A percentile compares a stretch with the other conserved stretches of the same genome.
Evolutionary conservation across 2,888 invertebrate species (phyloP).

Genomic region (Limenitis camilla): DNA sequence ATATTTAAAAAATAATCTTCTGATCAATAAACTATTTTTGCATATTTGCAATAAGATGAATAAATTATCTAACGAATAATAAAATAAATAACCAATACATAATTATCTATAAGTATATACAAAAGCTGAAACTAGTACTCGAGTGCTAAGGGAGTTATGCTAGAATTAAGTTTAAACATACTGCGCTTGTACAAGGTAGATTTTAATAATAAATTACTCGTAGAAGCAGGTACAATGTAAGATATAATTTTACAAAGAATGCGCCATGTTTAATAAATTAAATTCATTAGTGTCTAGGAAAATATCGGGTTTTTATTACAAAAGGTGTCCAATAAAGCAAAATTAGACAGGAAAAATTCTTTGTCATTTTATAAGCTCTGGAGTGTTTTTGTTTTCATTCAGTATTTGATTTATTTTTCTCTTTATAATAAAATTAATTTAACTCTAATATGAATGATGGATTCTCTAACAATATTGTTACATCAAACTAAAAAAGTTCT

Average conservation of each 20-base stretch:
- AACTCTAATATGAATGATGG: too few relatives aligned
- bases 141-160: conserved; percentile 5
- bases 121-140: neutral
- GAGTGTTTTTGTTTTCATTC: too few relatives aligned
- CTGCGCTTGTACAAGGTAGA: neutral
- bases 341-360: neutral
- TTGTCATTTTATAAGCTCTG: neutral
- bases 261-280: conserved; percentile 12
- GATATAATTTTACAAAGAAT: conserved; percentile 17
- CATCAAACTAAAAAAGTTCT: too few relatives aligned
- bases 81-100: too few relatives aligned
- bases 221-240: conserved; percentile 4
- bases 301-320: conserved; percentile 5
- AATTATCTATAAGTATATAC: too few relatives aligned
- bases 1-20: too few relatives aligned
- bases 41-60: too few relatives aligned
- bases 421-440: too few relatives aligned
- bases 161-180: conserved; percentile 10
- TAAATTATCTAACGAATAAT: too few relatives aligned
- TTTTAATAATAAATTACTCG: conserved; percentile 13
- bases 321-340: neutral
- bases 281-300: conserved; percentile 7
- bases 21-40: too few relatives aligned
- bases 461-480: too few relatives aligned
- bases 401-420: too few relatives aligned